These are phyloP conservation scores for Agrotis exclamationis DNA, from an alignment of 2,888 invertebrate genomes.

Conservation along the genomic window DNA sequence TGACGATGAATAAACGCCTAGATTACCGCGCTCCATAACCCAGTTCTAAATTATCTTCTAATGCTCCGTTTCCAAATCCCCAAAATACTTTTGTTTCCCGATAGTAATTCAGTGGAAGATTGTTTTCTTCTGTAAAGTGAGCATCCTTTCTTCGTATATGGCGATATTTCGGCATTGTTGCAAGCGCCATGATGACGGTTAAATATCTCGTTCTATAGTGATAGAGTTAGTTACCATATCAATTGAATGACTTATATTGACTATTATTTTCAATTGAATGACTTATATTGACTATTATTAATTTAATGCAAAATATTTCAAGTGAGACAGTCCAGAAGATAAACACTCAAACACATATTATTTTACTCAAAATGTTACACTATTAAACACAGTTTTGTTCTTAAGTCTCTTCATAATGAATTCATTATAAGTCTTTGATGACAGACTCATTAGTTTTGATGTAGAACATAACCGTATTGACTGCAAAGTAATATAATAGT, in stretches of 20 bases:
- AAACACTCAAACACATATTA: background rate
- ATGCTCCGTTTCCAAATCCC: constrained; percentile 36
- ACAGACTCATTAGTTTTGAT: constrained; percentile 41
- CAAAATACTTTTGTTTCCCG: constrained; percentile 23
- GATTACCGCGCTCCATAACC: constrained; percentile 66
- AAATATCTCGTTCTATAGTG: too few species aligned
- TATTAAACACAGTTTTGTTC: constrained; percentile 1
- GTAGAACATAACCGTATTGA: constrained; percentile 28
- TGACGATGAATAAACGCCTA: constrained; percentile 83
- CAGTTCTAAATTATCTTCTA: constrained; percentile 52
- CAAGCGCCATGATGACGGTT: too few species aligned
- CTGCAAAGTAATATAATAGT: constrained; percentile 24
- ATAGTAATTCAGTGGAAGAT: constrained; percentile 2
- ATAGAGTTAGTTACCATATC: too few species aligned
- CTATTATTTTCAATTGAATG: too few species aligned
- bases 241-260: too few species aligned
- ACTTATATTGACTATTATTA: too few species aligned
- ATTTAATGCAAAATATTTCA: background rate
- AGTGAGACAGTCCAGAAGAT: background rate
- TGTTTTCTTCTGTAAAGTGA: constrained; percentile 17
- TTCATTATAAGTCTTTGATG: constrained; percentile 19
- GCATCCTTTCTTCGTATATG: background rate
- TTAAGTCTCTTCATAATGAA: constrained; percentile 28
- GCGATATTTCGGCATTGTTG: too few species aligned
- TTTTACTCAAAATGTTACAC: background rate